Conservation (phyloP, 2,113 vertebrate genomes). For the Coregonus clupeaformis region DNA sequence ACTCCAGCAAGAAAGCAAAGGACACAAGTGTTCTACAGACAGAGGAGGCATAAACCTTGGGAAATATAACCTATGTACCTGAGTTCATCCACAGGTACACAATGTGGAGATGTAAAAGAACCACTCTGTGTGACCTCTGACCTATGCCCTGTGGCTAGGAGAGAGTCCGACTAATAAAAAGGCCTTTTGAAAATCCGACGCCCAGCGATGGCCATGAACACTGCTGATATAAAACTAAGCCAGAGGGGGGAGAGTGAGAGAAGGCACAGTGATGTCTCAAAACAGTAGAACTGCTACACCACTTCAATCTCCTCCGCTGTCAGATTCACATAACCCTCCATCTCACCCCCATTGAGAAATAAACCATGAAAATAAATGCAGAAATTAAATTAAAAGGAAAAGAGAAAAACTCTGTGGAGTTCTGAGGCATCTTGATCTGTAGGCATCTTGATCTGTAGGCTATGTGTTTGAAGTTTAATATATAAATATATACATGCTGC, state of each 20-base stretch:
- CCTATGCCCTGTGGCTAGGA: slow-evolving; percentile 65
- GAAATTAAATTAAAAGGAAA: slow-evolving; percentile 52
- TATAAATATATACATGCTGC: not conserved
- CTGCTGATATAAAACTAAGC: slow-evolving; percentile 40
- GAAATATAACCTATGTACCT: slow-evolving; percentile 32
- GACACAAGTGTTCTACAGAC: slow-evolving; percentile 16
- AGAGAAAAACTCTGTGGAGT: slow-evolving; percentile 19
- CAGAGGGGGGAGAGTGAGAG: slow-evolving; percentile 38
- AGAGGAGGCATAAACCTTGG: slow-evolving; percentile 42
- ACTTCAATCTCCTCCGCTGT: slow-evolving; percentile 58
- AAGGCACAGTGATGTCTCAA: slow-evolving; percentile 58
- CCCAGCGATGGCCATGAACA: slow-evolving; percentile 61
- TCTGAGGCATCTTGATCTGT: not conserved
- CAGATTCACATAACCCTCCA: slow-evolving; percentile 57
- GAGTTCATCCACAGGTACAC: slow-evolving; percentile 49
- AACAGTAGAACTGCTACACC: not conserved
- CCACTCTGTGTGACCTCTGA: slow-evolving; percentile 65
- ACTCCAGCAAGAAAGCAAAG: slow-evolving; percentile 42
- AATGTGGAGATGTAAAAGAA: slow-evolving; percentile 58
- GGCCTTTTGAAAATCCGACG: slow-evolving; percentile 60
- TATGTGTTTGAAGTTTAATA: not conserved
- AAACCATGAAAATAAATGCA: slow-evolving; percentile 28
- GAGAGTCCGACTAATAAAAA: slow-evolving; percentile 66
- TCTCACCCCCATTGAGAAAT: slow-evolving; percentile 34
- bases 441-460: not conserved